Evolutionary conservation across 2,888 invertebrate species (phyloP).

Genomic region (Nemotelus pantherinus): DNA sequence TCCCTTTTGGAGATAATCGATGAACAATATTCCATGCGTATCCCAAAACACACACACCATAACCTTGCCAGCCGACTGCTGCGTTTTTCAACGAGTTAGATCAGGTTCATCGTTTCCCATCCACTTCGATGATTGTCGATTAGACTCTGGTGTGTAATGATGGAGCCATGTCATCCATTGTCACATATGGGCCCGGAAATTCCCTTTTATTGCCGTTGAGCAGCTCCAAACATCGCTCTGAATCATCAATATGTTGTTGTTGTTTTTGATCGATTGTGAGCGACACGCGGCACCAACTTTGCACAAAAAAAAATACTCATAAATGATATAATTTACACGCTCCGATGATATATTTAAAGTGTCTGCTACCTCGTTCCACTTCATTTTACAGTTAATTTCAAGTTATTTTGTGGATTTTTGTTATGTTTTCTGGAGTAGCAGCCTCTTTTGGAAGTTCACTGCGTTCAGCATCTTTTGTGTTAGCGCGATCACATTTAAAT

Average conservation of each 20-base stretch:
- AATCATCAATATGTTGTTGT: constrained; percentile 48
- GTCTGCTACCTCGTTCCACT: too few species aligned
- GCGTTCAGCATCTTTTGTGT: too few species aligned
- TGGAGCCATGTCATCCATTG: constrained; percentile 51
- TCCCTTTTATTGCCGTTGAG: constrained; percentile 51
- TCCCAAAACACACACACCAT: constrained; percentile 49
- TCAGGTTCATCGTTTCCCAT: constrained; percentile 30
- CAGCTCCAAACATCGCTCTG: constrained; percentile 46
- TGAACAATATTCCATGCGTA: constrained; percentile 54
- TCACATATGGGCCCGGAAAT: constrained; percentile 54
- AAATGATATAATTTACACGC: too few species aligned
- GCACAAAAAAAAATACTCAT: too few species aligned
- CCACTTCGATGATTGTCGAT: constrained; percentile 38
- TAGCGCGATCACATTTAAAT: too few species aligned
- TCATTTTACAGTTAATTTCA: too few species aligned
- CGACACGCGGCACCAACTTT: constrained; percentile 40
- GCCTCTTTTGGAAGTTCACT: too few species aligned
- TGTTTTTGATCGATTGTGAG: constrained; percentile 51
- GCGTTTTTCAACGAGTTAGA: constrained; percentile 54
- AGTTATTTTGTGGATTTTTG: too few species aligned
- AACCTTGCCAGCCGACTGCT: constrained; percentile 54
- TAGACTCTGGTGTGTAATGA: neutral
- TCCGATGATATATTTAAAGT: too few species aligned
- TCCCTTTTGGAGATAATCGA: constrained; percentile 57
- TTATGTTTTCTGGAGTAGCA: too few species aligned